phyloP scores from a whole-genome alignment of 2,888 invertebrate genomes.

The Nymphalis polychloros region DNA sequence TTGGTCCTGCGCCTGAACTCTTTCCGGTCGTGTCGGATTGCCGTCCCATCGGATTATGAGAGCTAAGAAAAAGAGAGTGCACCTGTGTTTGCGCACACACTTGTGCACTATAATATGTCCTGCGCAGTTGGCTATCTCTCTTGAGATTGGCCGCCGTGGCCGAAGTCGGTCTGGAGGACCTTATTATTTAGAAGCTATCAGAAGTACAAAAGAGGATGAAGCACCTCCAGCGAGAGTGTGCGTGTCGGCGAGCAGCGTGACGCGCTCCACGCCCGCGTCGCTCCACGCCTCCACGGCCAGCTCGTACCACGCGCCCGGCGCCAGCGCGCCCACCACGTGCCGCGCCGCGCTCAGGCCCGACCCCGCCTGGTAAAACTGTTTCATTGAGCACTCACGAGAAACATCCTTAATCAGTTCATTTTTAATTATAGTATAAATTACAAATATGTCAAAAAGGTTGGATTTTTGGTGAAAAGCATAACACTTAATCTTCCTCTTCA shows the following conservation, averaged over 20 bases:
- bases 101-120: too few relatives aligned
- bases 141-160: too few relatives aligned
- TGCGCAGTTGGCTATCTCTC: too few relatives aligned
- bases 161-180: too few relatives aligned
- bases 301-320: conserved; percentile 83
- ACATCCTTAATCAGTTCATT: not conserved
- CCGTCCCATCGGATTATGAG: too few relatives aligned
- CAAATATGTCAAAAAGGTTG: not conserved
- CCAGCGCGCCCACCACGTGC: conserved; percentile 77
- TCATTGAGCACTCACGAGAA: not conserved
- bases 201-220: not conserved
- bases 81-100: too few relatives aligned
- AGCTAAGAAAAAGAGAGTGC: too few relatives aligned
- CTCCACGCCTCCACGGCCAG: conserved; percentile 81
- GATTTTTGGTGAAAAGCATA: not conserved
- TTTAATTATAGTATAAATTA: not conserved
- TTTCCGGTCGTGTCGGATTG: too few relatives aligned
- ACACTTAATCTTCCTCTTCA: not conserved
- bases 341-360: conserved; percentile 68
- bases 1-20: too few relatives aligned
- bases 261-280: conserved; percentile 82
- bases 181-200: too few relatives aligned
- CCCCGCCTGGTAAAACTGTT: conserved; percentile 55
- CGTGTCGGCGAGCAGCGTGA: conserved; percentile 81
- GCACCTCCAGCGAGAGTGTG: conserved; percentile 77